Evolutionary conservation across 2,113 vertebrate genomes (phyloP).

Genomic region (Paedocypris sp.): DNA sequence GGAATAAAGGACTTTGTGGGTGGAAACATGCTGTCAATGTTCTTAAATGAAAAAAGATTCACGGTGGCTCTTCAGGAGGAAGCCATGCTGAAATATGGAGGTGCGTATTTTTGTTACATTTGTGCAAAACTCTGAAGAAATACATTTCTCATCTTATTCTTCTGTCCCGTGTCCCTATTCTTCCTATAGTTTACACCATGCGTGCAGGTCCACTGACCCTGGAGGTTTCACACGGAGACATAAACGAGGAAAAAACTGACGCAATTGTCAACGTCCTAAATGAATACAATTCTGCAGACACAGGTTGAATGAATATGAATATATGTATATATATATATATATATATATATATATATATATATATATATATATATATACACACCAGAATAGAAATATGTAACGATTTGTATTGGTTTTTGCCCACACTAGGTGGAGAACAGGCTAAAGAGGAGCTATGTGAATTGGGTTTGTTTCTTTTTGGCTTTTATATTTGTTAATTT

Average conservation of each 20-base stretch:
- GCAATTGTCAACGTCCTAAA: slow-evolving; percentile 78
- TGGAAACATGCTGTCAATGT: slow-evolving; percentile 26
- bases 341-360: no score
- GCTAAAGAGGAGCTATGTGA: no score
- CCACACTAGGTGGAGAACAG: no score
- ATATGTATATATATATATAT: no score
- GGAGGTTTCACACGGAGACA: slow-evolving; percentile 70
- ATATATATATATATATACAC: no score
- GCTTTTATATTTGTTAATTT: no score
- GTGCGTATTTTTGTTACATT: background rate
- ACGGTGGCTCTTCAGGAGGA: slow-evolving; percentile 55
- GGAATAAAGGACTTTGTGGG: slow-evolving; percentile 66
- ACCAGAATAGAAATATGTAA: no score
- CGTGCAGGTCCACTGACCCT: slow-evolving; percentile 62
- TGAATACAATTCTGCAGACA: slow-evolving; percentile 46
- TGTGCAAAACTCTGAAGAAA: background rate
- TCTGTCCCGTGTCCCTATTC: slow-evolving; percentile 37
- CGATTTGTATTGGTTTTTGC: no score
- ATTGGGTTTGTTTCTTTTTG: no score
- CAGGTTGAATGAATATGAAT: slow-evolving; percentile 54
- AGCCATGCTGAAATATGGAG: slow-evolving; percentile 16
- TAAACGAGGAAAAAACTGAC: slow-evolving; percentile 71
- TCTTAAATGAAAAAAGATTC: slow-evolving; percentile 49
- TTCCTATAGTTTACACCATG: slow-evolving; percentile 55
- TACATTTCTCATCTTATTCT: background rate